These are phyloP conservation scores for Tetranychus piercei DNA, from an alignment of 2,888 invertebrate genomes.

Conservation along the genomic window DNA sequence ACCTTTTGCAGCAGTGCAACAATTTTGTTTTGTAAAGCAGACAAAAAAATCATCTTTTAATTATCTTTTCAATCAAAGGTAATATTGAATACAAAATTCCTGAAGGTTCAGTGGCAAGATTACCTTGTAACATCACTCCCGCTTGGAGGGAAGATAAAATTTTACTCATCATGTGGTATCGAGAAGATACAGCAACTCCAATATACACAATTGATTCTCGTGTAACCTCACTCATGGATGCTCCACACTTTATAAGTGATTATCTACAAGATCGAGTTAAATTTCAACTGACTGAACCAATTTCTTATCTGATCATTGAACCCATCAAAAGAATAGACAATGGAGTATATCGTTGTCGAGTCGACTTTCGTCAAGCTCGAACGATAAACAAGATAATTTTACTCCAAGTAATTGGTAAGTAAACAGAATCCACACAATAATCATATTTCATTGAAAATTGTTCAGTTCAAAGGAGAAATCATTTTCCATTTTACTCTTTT, in stretches of 20 bases:
- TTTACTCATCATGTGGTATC: conserved; percentile 21
- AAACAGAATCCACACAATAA: neutral
- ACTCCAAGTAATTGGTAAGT: conserved; percentile 66
- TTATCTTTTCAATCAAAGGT: no score
- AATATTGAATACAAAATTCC: neutral
- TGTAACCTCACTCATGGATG: conserved; percentile 5
- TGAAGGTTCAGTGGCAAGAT: neutral
- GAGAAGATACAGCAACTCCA: conserved; percentile 18
- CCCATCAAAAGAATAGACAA: conserved; percentile 41
- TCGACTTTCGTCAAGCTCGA: conserved; percentile 73
- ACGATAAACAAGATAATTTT: conserved; percentile 74
- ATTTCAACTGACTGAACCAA: conserved; percentile 19
- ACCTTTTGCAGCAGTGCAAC: no score
- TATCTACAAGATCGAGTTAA: conserved; percentile 14
- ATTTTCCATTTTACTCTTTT: neutral
- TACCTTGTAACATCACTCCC: conserved; percentile 21
- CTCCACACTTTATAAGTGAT: conserved; percentile 18
- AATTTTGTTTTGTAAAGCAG: no score
- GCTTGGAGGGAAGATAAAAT: conserved; percentile 19
- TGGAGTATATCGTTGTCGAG: conserved; percentile 68
- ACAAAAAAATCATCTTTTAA: no score
- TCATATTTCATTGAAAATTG: neutral
- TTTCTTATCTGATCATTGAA: conserved; percentile 19
- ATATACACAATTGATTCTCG: conserved; percentile 23
- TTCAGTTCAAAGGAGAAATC: neutral